Evolutionary conservation across 2,113 vertebrate species (phyloP).

Genomic region (Psammodynastes pulverulentus): DNA sequence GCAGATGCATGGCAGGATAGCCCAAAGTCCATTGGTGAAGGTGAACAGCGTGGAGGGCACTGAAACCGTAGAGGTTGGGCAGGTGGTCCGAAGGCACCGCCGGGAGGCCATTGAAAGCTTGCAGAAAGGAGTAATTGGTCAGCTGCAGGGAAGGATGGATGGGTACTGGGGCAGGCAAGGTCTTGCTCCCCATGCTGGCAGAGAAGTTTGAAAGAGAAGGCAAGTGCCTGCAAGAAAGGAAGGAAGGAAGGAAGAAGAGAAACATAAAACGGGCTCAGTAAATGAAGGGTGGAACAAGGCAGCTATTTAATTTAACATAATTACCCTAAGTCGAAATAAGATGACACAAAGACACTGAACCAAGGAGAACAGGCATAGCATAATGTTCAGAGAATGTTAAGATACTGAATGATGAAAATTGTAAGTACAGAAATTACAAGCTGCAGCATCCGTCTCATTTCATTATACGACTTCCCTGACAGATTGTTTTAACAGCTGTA

Average conservation of each 20-base stretch:
- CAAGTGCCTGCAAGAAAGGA: constrained; percentile 58
- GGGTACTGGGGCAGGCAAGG: constrained; percentile 90
- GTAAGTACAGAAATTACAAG: not conserved
- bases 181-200: constrained; percentile 91
- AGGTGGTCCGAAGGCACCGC: constrained; percentile 85
- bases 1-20: constrained; percentile 86
- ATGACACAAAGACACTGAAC: not conserved
- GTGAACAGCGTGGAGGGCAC: constrained; percentile 90
- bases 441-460: not conserved
- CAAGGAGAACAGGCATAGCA: not conserved
- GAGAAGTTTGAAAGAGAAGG: constrained; percentile 42
- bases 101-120: constrained; percentile 89
- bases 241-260: not conserved
- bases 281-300: not conserved
- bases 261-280: not conserved
- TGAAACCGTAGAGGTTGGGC: constrained; percentile 92
- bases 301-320: not conserved
- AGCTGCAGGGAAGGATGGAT: constrained; percentile 95
- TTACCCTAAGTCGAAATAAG: not conserved
- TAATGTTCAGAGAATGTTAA: not conserved
- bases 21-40: constrained; percentile 98
- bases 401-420: not conserved
- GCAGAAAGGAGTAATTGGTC: constrained; percentile 93
- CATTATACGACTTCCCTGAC: not conserved
- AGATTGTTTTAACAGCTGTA: not conserved